Evolutionary conservation across 2,113 vertebrate genomes (phyloP), one percentile per base, ranked within the genome.

Genomic region (Isurus oxyrinchus): DNA sequence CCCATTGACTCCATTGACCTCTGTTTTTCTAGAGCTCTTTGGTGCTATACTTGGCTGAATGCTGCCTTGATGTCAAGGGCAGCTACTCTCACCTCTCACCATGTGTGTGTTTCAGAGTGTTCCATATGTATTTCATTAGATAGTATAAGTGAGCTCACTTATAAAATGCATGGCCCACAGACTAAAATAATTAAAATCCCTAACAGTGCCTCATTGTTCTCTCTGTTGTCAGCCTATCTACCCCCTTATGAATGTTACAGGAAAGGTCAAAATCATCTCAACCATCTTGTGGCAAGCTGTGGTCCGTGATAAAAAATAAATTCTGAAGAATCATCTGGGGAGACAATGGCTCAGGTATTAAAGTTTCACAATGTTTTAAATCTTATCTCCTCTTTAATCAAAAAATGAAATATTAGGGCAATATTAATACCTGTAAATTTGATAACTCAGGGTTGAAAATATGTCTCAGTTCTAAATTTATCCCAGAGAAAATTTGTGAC

Each of bases 121-220:
- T 63, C 35, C 59, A 94, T 94, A 61, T 94, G 90, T 61, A 94
- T 40, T 94, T 94, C 90, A 94, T 94, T 94, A 94, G 59, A 94
- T 94, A 40, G 59, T 44, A 66, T 94, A 94, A 94, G 90, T 66
- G 57, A 63, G 59, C 90, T 66, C 90, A 40, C 90, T 63, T 94
- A 61, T 94, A 94, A 63, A 63, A 63, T 94, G 90, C 31, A 40
- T 63, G n/a, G 31, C 44, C 35, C n/a, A 94, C 90, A 94, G 90
- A 66, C 90, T 94, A 94, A 94, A 94, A 63, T 94, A 63, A 94
- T 94, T 94, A 94, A 94, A 61, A 40, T 94, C 90, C 90, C 57
- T 21, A 63, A 94, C 90, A 94, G 90, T 63, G 59, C n/a, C 90
- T 63, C 90, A 94, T 94, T 94, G 90, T 94, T 94, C 90, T 40